Conservation (phyloP, 2,113 vertebrate genomes). For the Castor canadensis region DNA sequence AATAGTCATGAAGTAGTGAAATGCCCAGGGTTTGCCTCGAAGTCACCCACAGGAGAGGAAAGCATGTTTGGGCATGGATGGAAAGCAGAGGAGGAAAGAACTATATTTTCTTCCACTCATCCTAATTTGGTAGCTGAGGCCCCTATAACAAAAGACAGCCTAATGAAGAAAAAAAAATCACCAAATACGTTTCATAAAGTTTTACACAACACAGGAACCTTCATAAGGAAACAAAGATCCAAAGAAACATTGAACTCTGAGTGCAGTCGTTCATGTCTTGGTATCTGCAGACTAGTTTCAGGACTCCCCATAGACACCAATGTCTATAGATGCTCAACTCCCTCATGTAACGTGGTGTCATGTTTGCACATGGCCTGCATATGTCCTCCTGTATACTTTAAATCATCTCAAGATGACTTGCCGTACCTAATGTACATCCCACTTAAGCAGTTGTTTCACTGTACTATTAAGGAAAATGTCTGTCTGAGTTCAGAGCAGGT, state of each 20-base stretch:
- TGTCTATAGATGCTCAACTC: neutral
- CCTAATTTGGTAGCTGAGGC: neutral
- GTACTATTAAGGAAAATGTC: too few relatives aligned
- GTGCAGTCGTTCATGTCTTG: neutral
- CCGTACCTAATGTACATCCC: too few relatives aligned
- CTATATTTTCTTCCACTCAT: neutral
- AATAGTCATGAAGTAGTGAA: neutral
- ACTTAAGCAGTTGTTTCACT: neutral
- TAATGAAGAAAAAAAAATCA: too few relatives aligned
- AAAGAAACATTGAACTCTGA: neutral
- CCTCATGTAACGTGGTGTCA: neutral
- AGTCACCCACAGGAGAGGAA: neutral
- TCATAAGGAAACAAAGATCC: neutral
- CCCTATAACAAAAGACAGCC: too few relatives aligned
- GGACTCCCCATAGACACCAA: too few relatives aligned
- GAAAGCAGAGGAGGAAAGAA: neutral
- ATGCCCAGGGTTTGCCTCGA: conserved; percentile 6
- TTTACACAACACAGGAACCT: neutral
- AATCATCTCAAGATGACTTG: neutral
- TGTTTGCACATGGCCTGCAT: neutral
- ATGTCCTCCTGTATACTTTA: neutral
- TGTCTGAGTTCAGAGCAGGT: neutral
- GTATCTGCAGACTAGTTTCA: neutral
- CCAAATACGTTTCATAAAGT: too few relatives aligned
- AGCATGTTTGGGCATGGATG: neutral